These are phyloP conservation scores for Gallinago nigripennis DNA, from an alignment of 2,797 vertebrate species.

Conservation along the genomic window DNA sequence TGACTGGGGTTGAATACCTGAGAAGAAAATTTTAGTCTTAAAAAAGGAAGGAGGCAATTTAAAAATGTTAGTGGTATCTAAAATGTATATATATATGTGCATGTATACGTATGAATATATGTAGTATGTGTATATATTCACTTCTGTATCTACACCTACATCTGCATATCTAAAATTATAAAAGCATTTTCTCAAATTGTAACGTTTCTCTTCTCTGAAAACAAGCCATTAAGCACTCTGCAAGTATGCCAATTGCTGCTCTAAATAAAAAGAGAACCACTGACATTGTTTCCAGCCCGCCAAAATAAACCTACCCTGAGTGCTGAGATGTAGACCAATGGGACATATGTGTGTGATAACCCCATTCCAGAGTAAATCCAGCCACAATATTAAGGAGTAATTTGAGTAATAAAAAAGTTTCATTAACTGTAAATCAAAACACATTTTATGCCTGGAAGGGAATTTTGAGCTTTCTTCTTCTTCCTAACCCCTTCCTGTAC, in stretches of 20 bases:
- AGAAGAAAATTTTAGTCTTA: neutral
- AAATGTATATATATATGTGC: neutral
- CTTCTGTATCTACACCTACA: neutral
- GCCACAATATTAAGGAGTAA: conserved; percentile 10
- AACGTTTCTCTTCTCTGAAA: conserved; percentile 34
- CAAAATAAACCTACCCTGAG: conserved; percentile 41
- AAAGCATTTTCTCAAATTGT: neutral
- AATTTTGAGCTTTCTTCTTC: conserved; percentile 30
- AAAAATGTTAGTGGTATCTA: neutral
- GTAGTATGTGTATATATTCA: neutral
- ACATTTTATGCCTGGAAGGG: conserved; percentile 35
- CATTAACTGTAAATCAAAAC: conserved; percentile 47
- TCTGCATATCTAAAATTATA: neutral
- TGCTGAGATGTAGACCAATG: neutral
- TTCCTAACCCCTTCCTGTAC: neutral
- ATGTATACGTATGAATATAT: neutral
- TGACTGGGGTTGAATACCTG: neutral
- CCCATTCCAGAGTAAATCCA: conserved; percentile 21
- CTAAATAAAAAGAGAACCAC: conserved; percentile 47
- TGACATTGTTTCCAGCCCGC: conserved; percentile 7
- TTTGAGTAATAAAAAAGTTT: conserved; percentile 47
- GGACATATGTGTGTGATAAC: conserved; percentile 32
- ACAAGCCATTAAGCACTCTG: conserved; percentile 15
- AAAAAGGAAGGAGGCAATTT: neutral
- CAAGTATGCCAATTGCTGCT: conserved; percentile 19